Conservation (phyloP, 2,888 invertebrate genomes). For the Opisthograptis luteolata region DNA sequence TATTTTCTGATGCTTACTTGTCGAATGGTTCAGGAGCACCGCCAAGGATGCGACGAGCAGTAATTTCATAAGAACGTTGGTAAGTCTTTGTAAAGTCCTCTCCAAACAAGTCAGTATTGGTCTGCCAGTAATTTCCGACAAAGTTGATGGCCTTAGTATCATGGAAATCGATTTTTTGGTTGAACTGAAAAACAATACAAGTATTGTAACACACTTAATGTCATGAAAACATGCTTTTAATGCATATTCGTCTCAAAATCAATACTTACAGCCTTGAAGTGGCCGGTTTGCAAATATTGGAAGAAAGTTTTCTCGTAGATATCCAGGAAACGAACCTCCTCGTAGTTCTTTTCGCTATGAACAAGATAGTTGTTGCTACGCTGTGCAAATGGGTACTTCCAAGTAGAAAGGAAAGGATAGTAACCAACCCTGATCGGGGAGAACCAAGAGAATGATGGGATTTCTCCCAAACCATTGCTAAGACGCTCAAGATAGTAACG, state of each 20-base stretch:
- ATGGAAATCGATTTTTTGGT: constrained; percentile 60
- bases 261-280: constrained; percentile 83
- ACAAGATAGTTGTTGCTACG: constrained; percentile 86
- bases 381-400: constrained; percentile 79
- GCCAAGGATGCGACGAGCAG: constrained; percentile 76
- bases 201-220: neutral
- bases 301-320: constrained; percentile 83
- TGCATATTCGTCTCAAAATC: neutral
- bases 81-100: constrained; percentile 56
- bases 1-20: constrained; percentile 49
- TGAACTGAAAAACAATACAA: constrained; percentile 53
- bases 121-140: constrained; percentile 83
- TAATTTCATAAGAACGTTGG: constrained; percentile 83
- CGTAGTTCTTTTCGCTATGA: constrained; percentile 73
- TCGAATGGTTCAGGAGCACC: constrained; percentile 53
- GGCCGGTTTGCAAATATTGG: constrained; percentile 79
- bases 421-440: constrained; percentile 78
- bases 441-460: constrained; percentile 86
- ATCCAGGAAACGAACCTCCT: constrained; percentile 83
- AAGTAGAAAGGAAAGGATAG: constrained; percentile 50
- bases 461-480: constrained; percentile 85
- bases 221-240: neutral
- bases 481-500: constrained; percentile 89
- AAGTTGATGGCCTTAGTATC: constrained; percentile 77
- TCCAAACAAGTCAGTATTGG: constrained; percentile 77